These are phyloP conservation scores for Zaprionus capensis DNA, from an alignment of 1,140 invertebrate species.

Conservation along the genomic window DNA sequence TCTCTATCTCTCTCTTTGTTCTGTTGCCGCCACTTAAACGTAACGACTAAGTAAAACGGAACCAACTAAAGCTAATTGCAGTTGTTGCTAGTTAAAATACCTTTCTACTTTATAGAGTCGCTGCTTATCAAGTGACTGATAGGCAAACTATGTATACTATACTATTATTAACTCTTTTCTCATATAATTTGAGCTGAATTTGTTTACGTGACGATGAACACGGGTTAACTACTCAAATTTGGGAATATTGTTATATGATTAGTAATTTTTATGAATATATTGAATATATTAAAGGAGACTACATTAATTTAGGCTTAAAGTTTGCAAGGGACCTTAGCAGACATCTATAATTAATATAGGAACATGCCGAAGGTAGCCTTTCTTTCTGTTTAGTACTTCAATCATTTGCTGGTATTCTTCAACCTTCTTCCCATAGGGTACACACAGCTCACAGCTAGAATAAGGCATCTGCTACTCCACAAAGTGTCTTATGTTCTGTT, in stretches of 20 bases:
- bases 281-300: not conserved
- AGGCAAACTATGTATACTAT: not conserved
- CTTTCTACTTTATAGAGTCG: not conserved
- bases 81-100: not conserved
- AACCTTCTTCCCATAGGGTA: too few relatives aligned
- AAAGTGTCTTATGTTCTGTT: not conserved
- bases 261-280: not conserved
- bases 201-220: not conserved
- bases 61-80: not conserved
- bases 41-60: constrained; percentile 11
- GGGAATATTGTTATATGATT: not conserved
- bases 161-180: constrained; percentile 3
- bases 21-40: constrained; percentile 16
- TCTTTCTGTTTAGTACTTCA: too few relatives aligned
- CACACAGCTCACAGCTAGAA: too few relatives aligned
- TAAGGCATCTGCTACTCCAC: too few relatives aligned
- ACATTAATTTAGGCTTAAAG: too few relatives aligned
- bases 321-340: too few relatives aligned
- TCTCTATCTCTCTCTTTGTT: too few relatives aligned
- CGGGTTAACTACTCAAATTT: not conserved
- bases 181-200: not conserved
- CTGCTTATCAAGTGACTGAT: not conserved
- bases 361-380: too few relatives aligned
- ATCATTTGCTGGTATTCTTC: rapidly evolving
- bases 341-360: too few relatives aligned